Base-by-base conservation (phyloP, 2,888 invertebrate species). In the Nomada ruficornis region DNA sequence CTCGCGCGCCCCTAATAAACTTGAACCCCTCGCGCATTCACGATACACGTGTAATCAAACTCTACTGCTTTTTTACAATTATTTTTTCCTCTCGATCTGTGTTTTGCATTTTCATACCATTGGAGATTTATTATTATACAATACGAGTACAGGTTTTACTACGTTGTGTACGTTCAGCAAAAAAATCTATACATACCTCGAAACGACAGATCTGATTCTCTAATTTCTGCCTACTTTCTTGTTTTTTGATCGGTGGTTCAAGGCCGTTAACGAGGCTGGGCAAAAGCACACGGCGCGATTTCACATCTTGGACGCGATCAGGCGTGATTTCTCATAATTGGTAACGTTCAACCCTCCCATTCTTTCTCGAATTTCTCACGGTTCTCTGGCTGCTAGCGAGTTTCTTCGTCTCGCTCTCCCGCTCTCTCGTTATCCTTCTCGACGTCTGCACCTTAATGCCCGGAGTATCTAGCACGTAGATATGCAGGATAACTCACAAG, bases 281-380 rank as follows among this genome's bases (percentile, higher is more conserved):
- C 23, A 54, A 77, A 81, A 73, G 81, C 77, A 64, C 77, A 78
- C 82, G 77, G 83, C 64, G 71, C 84, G 83, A 88, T 89, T 88
- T 89, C 86, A 86, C 84, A 80, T 82, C 82, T 87, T 87, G 86
- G 82, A 88, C 84, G 85, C 89, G 88, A 88, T 88, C 89, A 87
- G 80, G 84, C 89, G 90, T 89, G 87, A 89, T 88, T 90, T 83
- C 86, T 88, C 84, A 88, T 91, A 90, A 91, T 90, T 90, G 90
- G 88, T 89, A 90, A 83, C 86, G 69, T 83, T 77, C 85, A 70
- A 54, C 65, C 59, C 68, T 59, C 70, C 57, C 59, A 54, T 52
- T 52, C 68, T 73, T 60, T 44, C 62, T 68, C 63, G 67, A 50
- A 70, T 73, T 36, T 73, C 69, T 71, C 60, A 78, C 57, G 68